phyloP scores from a whole-genome alignment of 2,113 vertebrate species.

The Sterrhoptilus dennistouni region DNA sequence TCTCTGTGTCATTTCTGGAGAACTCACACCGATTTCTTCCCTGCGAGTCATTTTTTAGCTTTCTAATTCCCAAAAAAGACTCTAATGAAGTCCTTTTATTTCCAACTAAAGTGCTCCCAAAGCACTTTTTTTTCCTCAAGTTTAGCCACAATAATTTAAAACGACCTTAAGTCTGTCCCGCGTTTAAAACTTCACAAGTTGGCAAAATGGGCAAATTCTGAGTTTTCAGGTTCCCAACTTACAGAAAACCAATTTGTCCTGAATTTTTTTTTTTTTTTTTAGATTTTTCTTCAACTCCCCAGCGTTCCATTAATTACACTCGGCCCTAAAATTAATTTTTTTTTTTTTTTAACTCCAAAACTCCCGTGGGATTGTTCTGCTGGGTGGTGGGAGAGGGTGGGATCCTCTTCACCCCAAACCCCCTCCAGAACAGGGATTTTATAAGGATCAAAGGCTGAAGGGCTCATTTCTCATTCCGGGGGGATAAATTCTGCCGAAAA shows the following conservation, averaged over 20 bases:
- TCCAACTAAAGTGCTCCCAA: neutral
- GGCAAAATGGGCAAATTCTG: neutral
- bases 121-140: neutral
- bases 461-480: neutral
- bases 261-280: neutral
- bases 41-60: neutral
- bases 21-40: neutral
- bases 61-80: neutral
- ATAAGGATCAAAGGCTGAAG: neutral
- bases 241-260: neutral
- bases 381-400: neutral
- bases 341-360: neutral
- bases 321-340: neutral
- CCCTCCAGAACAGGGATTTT: neutral
- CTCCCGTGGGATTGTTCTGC: neutral
- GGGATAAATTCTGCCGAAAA: neutral
- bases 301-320: neutral
- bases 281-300: neutral
- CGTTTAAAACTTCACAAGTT: neutral
- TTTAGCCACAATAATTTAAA: neutral
- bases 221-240: neutral
- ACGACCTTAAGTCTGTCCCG: rapidly evolving
- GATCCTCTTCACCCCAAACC: neutral
- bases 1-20: rapidly evolving
- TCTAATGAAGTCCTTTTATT: neutral